Percentiles rank a stretch among this genome's conserved stretches.
phyloP scores from a whole-genome alignment of 2,888 invertebrate species.

The Kuschelorhynchus macadamiae region DNA sequence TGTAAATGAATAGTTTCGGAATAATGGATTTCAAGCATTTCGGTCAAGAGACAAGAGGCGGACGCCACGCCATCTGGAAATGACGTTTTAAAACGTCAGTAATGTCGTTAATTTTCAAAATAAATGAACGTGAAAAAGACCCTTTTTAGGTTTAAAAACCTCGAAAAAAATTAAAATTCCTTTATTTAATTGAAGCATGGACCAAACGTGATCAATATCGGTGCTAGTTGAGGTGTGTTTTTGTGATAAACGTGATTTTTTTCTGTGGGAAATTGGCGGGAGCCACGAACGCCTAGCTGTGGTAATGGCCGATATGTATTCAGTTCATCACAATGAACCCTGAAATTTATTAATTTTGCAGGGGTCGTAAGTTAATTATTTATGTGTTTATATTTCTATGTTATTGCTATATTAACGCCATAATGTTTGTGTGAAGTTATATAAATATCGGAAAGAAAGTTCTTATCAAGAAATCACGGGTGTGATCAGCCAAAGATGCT shows the following conservation, averaged over 20 bases:
- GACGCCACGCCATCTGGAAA: constrained; percentile 33
- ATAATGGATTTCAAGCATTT: neutral
- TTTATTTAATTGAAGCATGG: constrained; percentile 23
- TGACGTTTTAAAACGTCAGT: constrained; percentile 38
- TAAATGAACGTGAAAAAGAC: constrained; percentile 29
- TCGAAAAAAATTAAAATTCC: constrained; percentile 41
- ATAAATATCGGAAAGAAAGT: neutral
- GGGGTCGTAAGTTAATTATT: constrained; percentile 49
- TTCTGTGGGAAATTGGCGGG: constrained; percentile 42
- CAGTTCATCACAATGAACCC: constrained; percentile 39
- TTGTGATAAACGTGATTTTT: constrained; percentile 41
- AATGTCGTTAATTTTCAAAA: constrained; percentile 51
- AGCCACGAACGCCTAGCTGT: constrained; percentile 43
- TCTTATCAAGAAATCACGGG: constrained; percentile 34
- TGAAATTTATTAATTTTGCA: constrained; percentile 31
- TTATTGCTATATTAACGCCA: neutral
- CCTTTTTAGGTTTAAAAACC: constrained; percentile 18
- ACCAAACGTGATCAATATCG: constrained; percentile 15
- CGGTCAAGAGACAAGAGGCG: too few species aligned
- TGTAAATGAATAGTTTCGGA: neutral
- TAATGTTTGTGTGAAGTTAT: neutral
- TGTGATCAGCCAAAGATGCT: constrained; percentile 34
- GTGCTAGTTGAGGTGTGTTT: constrained; percentile 28
- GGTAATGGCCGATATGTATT: constrained; percentile 49
- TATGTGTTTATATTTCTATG: constrained; percentile 13